A percentile compares a stretch with the other conserved stretches of the same genome.
Evolutionary conservation across 2,888 invertebrate genomes (phyloP).

Genomic region (Diloba caeruleocephala): DNA sequence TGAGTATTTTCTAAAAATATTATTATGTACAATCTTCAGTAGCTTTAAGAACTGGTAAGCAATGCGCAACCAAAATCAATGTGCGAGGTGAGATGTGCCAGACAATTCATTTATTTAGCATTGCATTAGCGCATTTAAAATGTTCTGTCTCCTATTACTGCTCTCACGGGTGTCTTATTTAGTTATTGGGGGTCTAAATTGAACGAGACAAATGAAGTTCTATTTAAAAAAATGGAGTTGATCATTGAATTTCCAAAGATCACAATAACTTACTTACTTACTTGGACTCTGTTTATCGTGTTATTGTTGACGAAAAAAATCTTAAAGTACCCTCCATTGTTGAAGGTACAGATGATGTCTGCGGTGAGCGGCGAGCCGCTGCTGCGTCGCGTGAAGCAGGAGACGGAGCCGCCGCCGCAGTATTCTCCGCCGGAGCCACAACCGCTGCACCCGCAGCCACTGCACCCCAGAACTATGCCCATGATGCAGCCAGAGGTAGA

Average conservation of each 20-base stretch:
- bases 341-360: conserved; percentile 93
- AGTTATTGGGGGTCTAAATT: no score
- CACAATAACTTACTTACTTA: no score
- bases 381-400: conserved; percentile 84
- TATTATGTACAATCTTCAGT: no score
- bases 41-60: not conserved
- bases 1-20: not conserved
- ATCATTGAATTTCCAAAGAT: no score
- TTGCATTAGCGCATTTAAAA: no score
- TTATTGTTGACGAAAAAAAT: not conserved
- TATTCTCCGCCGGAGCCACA: conserved; percentile 89
- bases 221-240: no score
- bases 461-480: conserved; percentile 82
- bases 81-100: no score
- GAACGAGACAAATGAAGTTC: no score
- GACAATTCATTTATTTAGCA: no score
- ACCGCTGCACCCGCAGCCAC: conserved; percentile 86
- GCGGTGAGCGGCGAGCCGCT: conserved; percentile 82
- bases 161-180: no score
- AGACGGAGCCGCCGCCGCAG: conserved; percentile 80
- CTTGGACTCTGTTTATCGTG: no score
- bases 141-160: no score
- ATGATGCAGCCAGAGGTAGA: conserved; percentile 69
- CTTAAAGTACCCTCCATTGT: conserved; percentile 16
- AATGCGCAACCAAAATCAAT: not conserved